Conservation (phyloP, 2,888 invertebrate genomes). For the Nebria salina region DNA sequence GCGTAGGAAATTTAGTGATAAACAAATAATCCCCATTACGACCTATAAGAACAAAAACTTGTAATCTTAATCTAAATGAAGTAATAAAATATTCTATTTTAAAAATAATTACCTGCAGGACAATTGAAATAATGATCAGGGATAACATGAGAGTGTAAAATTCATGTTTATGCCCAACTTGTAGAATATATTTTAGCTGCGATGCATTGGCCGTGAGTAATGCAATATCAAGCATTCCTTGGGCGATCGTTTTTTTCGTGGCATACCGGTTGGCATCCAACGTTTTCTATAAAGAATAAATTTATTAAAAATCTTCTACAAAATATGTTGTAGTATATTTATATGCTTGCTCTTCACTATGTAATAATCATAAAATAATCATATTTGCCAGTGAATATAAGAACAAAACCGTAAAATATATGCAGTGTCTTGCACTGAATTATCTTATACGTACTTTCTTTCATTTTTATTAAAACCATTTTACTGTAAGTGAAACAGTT, state of each 20-base stretch:
- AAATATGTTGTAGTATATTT: too few species aligned
- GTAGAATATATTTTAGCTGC: slow-evolving; percentile 86
- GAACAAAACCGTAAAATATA: too few species aligned
- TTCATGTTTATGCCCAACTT: slow-evolving; percentile 85
- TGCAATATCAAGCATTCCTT: slow-evolving; percentile 90
- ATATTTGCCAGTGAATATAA: too few species aligned
- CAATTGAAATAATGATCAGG: slow-evolving; percentile 83
- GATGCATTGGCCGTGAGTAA: slow-evolving; percentile 88
- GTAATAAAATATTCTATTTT: background rate
- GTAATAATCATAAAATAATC: too few species aligned
- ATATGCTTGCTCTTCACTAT: too few species aligned
- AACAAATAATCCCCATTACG: slow-evolving; percentile 76
- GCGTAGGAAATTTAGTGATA: slow-evolving; percentile 77
- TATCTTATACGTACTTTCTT: too few species aligned
- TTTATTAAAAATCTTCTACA: background rate
- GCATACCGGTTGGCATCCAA: slow-evolving; percentile 90
- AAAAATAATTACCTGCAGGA: slow-evolving; percentile 76
- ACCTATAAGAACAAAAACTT: slow-evolving; percentile 64
- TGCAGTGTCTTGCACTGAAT: too few species aligned
- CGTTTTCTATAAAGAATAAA: slow-evolving; percentile 68
- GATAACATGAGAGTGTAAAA: slow-evolving; percentile 85
- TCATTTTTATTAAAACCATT: too few species aligned
- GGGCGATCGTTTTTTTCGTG: slow-evolving; percentile 91
- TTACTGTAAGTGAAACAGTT: too few species aligned
- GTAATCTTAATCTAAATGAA: background rate